Percentiles rank a stretch among this genome's conserved stretches.
These are phyloP conservation scores for Gymnoscopelus microlampas DNA, from an alignment of 2,797 vertebrate species.

Conservation along the genomic window DNA sequence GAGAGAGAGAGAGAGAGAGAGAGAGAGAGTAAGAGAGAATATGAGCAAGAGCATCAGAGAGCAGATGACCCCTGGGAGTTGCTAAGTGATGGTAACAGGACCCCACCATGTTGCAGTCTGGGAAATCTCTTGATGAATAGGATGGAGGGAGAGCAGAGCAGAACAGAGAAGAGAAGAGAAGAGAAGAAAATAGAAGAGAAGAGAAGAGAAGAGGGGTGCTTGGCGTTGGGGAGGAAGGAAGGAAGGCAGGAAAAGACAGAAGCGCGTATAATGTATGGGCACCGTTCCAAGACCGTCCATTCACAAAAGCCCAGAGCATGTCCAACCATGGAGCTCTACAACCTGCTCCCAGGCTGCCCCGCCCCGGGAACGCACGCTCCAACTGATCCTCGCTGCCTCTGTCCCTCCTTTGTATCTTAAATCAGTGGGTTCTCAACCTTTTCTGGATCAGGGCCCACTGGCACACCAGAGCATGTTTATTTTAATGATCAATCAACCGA, in stretches of 20 bases:
- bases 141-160: slow-evolving; percentile 34
- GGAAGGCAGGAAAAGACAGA: slow-evolving; percentile 42
- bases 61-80: slow-evolving; percentile 57
- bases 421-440: no score
- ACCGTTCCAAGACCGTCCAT: slow-evolving; percentile 63
- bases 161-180: slow-evolving; percentile 46
- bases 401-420: no score
- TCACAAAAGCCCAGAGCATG: slow-evolving; percentile 74
- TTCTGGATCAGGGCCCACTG: no score
- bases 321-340: slow-evolving; percentile 51
- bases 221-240: slow-evolving; percentile 58
- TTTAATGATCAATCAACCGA: no score
- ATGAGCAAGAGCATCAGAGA: slow-evolving; percentile 12
- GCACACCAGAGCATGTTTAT: no score
- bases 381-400: no score
- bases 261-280: slow-evolving; percentile 59
- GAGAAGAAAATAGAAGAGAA: slow-evolving; percentile 33
- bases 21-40: slow-evolving; percentile 12
- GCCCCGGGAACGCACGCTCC: no score
- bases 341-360: slow-evolving; percentile 23
- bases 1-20: slow-evolving; percentile 3
- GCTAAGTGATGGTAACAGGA: slow-evolving; percentile 78
- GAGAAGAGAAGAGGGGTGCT: slow-evolving; percentile 37
- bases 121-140: slow-evolving; percentile 76
- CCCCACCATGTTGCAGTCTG: slow-evolving; percentile 75